Base-by-base conservation (phyloP, 53 echinoderm and acorn worm genomes). In the Crossaster papposus region DNA sequence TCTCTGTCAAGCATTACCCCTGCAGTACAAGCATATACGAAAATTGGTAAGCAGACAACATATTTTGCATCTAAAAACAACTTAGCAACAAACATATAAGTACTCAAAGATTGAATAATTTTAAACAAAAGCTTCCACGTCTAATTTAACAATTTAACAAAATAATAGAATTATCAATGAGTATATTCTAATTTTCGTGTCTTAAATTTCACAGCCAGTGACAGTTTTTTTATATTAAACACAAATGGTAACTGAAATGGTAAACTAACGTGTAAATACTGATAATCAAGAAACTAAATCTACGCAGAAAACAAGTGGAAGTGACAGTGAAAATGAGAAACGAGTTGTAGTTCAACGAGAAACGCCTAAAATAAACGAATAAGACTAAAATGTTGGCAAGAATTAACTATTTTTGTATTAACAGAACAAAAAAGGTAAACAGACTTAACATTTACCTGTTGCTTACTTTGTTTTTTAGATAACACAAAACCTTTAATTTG, bases 381-480 rank as follows among this genome's bases (percentile, higher is more conserved):
- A 36, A 50, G 82, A 65, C 13, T 68, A 44, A 11, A 65, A 38
- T 63, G 26, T 50, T 68, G 26, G 82, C 82, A 82, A 82, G 31
- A 33, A 81, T 81, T 18, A 55, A 31, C 33, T 65, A 24, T 65
- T 58, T 44, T 44, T 44, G 9, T 44, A 65, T 24, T 30, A 80
- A 54, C 55, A 58, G 14, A 22, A 14, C 20, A 68, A 37, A 38
- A n/a, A 17, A 84, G 72, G 84, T 84, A 84, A 84, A 84, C 84
- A 84, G 84, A 84, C 84, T 84, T 71, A 84, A 84, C 84, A 84
- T 84, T 84, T 84, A 84, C 84, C 84, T 51, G 52, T 17, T 52
- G 52, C 72, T 24, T 15, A 84, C 84, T 84, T 71, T 71, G 84
- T 71, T 84, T 84, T 54, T 71, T 72, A 84, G 71, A 84, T 28